phyloP scores from a whole-genome alignment of 2,797 vertebrate species.

The Myotis myotis region DNA sequence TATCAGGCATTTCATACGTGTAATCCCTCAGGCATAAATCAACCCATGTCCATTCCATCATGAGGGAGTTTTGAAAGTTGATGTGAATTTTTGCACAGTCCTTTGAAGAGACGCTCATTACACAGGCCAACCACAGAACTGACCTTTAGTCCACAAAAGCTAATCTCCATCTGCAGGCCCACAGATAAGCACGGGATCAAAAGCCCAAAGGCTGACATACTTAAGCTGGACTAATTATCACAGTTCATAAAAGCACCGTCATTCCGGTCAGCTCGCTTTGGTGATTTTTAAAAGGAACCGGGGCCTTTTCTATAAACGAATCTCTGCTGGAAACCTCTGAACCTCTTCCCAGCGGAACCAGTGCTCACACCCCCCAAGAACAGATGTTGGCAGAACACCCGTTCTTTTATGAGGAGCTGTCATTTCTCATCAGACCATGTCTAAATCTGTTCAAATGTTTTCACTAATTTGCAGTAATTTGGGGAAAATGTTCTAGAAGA shows the following conservation, averaged over 20 bases:
- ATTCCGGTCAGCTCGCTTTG: constrained; percentile 8
- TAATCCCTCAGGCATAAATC: neutral
- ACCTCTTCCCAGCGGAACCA: constrained; percentile 33
- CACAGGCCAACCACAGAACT: neutral
- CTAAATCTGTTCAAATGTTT: constrained; percentile 80
- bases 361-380: neutral
- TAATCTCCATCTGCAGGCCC: constrained; percentile 49
- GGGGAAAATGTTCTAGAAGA: constrained; percentile 68
- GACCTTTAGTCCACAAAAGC: constrained; percentile 6
- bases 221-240: constrained; percentile 52
- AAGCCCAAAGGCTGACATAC: constrained; percentile 5
- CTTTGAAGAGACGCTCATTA: neutral
- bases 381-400: constrained; percentile 25
- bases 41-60: neutral
- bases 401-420: constrained; percentile 70
- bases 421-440: constrained; percentile 75
- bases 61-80: neutral
- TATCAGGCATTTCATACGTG: rapidly evolving
- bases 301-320: neutral
- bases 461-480: constrained; percentile 70
- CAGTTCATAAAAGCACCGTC: constrained; percentile 39
- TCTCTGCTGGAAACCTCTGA: constrained; percentile 34
- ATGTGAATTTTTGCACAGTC: neutral
- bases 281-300: constrained; percentile 49
- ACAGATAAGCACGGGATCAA: constrained; percentile 55